phyloP scores from a whole-genome alignment of 2,888 invertebrate genomes.

The Orthosia incerta region DNA sequence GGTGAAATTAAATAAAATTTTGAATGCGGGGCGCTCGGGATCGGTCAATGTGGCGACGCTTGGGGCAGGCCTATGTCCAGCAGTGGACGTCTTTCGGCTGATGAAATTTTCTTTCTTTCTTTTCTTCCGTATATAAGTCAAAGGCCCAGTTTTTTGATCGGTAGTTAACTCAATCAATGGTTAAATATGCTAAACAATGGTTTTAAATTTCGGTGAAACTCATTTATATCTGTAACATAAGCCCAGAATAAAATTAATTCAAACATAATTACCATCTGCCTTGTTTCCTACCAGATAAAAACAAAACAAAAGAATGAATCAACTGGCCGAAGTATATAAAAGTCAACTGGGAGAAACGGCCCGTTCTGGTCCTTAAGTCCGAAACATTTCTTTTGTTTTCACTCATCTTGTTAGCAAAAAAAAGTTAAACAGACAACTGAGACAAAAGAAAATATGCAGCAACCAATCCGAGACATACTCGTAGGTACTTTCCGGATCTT shows the following conservation, averaged over 20 bases:
- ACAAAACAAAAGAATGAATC: slow-evolving; percentile 46
- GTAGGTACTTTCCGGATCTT: slow-evolving; percentile 28
- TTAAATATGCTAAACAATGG: too few species aligned
- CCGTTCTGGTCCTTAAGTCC: slow-evolving; percentile 58
- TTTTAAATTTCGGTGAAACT: too few species aligned
- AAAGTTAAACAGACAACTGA: slow-evolving; percentile 29
- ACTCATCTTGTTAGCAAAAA: slow-evolving; percentile 49
- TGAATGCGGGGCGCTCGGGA: too few species aligned
- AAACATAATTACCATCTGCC: slow-evolving; percentile 30
- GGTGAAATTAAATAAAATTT: too few species aligned
- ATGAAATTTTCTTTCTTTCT: too few species aligned
- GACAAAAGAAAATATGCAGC: slow-evolving; percentile 35
- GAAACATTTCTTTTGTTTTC: slow-evolving; percentile 48
- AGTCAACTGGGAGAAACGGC: slow-evolving; percentile 45
- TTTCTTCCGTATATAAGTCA: too few species aligned
- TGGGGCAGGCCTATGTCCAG: too few species aligned
- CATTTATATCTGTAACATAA: background rate
- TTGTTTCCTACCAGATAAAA: slow-evolving; percentile 17
- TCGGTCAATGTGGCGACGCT: too few species aligned
- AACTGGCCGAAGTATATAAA: slow-evolving; percentile 40
- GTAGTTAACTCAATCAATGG: too few species aligned
- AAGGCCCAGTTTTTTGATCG: too few species aligned
- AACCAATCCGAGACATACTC: slow-evolving; percentile 33
- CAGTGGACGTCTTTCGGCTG: too few species aligned
- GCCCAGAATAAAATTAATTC: slow-evolving; percentile 26